Base-by-base conservation (phyloP, 2,113 vertebrate genomes). In the Lonchura striata region DNA sequence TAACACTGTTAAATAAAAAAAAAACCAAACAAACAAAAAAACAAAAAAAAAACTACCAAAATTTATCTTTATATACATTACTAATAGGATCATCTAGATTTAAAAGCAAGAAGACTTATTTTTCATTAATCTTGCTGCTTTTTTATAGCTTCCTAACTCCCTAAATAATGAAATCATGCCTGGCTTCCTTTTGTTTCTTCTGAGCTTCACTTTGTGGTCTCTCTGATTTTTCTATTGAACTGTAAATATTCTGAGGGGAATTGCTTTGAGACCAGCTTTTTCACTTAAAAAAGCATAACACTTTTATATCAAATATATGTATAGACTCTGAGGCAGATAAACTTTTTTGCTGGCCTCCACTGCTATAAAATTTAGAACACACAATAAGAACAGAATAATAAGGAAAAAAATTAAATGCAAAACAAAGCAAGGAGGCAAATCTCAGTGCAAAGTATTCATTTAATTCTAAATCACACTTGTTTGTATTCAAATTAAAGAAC, bases 401-500 rank as follows among this genome's bases (percentile, higher is more conserved):
- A 37, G 13, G 30, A 9, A 47, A 82, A 82, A 71, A 78, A 72
- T 4, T 56, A 64, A 94, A 74, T 17, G 42, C 22, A 37, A 90
- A 91, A 60, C 59, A 70, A 94, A 93, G 47, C 13, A 84, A 33
- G 33, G 37, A 83, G 23, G 10, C 22, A 63, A 66, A 88, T 90
- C 46, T 97, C n/a, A 88, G 20, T 39, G 54, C 17, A 81, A 59
- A 64, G 2, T 70, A 27, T 28, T 18, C 9, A 12, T 94, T 90
- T 85, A 79, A 46, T 79, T 75, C 46, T 93, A 94, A 87, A 92
- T 74, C 41, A 44, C 39, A 65, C 28, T 59, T 94, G 20, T 91
- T 92, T 81, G 61, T 65, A 82, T 90, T 95, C 31, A 87, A 83
- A 75, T 82, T 89, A 57, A 91, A 90, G 16, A 86, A 79, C 30